Evolutionary conservation across 2,797 vertebrate genomes (phyloP).

Genomic region (Buphagus erythrorhynchus): DNA sequence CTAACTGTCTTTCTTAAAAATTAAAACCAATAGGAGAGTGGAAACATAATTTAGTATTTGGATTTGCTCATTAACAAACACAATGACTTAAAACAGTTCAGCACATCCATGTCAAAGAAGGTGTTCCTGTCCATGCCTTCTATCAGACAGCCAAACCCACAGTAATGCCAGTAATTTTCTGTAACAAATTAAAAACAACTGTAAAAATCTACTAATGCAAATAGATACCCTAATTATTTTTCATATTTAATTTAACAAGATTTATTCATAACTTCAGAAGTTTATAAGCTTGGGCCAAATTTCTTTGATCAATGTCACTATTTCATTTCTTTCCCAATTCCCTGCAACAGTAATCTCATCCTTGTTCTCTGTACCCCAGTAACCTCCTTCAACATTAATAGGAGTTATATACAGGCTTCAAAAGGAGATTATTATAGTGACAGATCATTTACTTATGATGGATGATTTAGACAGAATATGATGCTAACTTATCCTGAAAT

Average conservation of each 20-base stretch:
- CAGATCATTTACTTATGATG: slow-evolving; percentile 28
- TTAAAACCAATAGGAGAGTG: neutral
- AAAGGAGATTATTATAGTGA: slow-evolving; percentile 1
- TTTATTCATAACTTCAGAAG: neutral
- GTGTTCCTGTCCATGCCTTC: neutral
- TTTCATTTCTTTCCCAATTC: neutral
- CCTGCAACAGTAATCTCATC: neutral
- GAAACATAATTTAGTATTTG: neutral
- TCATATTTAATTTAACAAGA: neutral
- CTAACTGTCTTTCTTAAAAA: neutral
- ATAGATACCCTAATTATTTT: slow-evolving; percentile 10
- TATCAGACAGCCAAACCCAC: neutral
- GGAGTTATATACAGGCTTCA: neutral
- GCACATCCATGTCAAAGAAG: neutral
- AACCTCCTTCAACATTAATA: slow-evolving; percentile 17
- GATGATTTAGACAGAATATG: neutral
- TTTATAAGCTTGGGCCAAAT: neutral
- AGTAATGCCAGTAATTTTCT: neutral
- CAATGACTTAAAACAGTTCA: neutral
- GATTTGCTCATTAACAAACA: neutral
- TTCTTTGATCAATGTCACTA: neutral
- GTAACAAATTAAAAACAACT: neutral
- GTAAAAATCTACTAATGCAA: slow-evolving; percentile 2
- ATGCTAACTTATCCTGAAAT: slow-evolving; percentile 33
- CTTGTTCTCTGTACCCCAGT: neutral